Evolutionary conservation across 1,140 invertebrate genomes (phyloP), one percentile per base, ranked within the genome.

Genomic region (Bombus vancouverensis): DNA sequence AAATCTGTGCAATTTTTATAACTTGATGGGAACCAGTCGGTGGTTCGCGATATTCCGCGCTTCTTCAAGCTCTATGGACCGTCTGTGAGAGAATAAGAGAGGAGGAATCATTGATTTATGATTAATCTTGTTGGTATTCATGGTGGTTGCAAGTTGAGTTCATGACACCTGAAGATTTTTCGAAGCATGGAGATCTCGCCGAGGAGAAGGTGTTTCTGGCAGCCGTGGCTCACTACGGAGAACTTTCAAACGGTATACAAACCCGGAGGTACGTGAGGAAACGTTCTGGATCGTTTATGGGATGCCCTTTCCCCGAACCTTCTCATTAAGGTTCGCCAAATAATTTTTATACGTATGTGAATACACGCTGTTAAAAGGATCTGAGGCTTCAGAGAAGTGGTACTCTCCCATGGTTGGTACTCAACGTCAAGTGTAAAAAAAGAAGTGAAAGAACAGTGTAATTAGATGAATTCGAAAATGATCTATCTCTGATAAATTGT

Each of bases 201-300:
- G 57, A 92, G 92, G 66, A 88, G 91, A 87, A 88, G 84, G 34
- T 91, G 85, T 77, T 90, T 95, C 72, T 95, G 94, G 94, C 94
- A 95, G 79, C 94, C 94, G 39, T 95, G 94, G 94, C 92, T 94
- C 65, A 92, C 78, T 83, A 87, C 91, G n/a, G 91, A 93, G 75
- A 87, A 53, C 72, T 75, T 92, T 83, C 91, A 83, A 68, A 59
- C 89, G 62, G 59, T 53, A 39, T 88, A 78, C 68, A 92, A 92
- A 80, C 53, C 72, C 18, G 73, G 82, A 91, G 93, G 93, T 93
- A 93, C 73, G 92, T 81, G 57, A 66, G 34, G 32, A 68, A 79
- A 34, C 25, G 37, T 62, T 47, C 8, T 77, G 34, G 13, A 71
- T 13, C 28, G 13, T 42, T 72, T 62, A 39, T 28, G 8, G n/a